These are phyloP conservation scores for Drosophila sordidapex DNA, from an alignment of 2,888 invertebrate genomes.

Conservation along the genomic window DNA sequence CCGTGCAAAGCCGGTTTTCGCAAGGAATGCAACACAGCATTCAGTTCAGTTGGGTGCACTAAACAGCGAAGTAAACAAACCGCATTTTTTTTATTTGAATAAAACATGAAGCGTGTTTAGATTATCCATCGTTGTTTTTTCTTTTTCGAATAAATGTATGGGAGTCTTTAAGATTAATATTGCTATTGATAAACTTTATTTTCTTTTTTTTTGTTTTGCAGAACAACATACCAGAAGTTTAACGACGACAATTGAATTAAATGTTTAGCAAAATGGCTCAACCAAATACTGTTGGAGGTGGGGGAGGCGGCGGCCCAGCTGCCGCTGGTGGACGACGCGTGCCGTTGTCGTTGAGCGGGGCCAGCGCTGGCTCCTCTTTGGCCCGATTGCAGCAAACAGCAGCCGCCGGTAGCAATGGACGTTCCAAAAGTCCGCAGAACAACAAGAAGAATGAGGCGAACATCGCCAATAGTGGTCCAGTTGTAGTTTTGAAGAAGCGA, in stretches of 20 bases:
- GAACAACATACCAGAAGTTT: slow-evolving; percentile 33
- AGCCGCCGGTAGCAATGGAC: slow-evolving; percentile 51
- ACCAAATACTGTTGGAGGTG: slow-evolving; percentile 59
- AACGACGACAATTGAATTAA: slow-evolving; percentile 7
- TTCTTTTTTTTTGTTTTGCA: slow-evolving; percentile 24
- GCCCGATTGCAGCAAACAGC: slow-evolving; percentile 56
- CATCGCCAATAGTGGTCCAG: slow-evolving; percentile 29
- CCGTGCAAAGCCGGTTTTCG: slow-evolving; percentile 58
- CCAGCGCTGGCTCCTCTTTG: slow-evolving; percentile 28
- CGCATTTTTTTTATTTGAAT: slow-evolving; percentile 26
- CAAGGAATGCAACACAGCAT: slow-evolving; percentile 51
- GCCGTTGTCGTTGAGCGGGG: slow-evolving; percentile 53
- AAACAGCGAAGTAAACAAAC: slow-evolving; percentile 53
- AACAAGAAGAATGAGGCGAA: slow-evolving; percentile 42
- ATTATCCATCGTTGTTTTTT: slow-evolving; percentile 2
- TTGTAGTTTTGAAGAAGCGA: slow-evolving; percentile 51
- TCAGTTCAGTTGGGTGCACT: slow-evolving; percentile 10
- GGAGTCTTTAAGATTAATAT: not conserved
- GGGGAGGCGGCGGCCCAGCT: slow-evolving; percentile 33
- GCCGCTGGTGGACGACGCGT: slow-evolving; percentile 58
- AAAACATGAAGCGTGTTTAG: slow-evolving; percentile 38
- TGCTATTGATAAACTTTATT: not conserved
- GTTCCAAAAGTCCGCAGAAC: slow-evolving; percentile 66
- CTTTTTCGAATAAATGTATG: slow-evolving; percentile 12
- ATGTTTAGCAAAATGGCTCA: slow-evolving; percentile 82